Evolutionary conservation across 2,113 vertebrate species (phyloP), one percentile per base, ranked within the genome.

Genomic region (Thalassoma bifasciatum): DNA sequence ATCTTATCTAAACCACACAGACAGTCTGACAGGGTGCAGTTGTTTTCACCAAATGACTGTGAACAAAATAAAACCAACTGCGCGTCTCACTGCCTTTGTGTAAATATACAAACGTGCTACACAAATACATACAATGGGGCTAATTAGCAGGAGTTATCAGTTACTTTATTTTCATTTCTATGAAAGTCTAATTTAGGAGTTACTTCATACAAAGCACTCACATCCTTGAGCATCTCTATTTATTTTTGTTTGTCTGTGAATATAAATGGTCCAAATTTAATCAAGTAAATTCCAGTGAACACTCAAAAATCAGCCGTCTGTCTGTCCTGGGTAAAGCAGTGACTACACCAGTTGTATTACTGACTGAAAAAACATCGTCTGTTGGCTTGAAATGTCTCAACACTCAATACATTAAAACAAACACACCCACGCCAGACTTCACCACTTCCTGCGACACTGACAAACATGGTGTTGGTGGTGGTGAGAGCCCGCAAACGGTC

Each of bases 391-490:
- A 38, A 46, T 50, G 49, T 42, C 36, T 47, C 26, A 46, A 26
- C 62, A 52, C n/a, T 6, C 22, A 9, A 1, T 62, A 16, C 4
- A 47, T 74, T 5, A 52, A 73, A 72, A 56, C 52, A 77, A 56
- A 77, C 42, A 30, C 30, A 67, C 42, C 42, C 46, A 34, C 5
- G 16, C 22, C 5, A 66, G 65, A 75, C 62, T 53, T 61, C 44
- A 76, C 40, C 42, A 74, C 62, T 79, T 78, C 81, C 83, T 68
- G 67, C 13, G 40, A 24, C 8, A 51, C 57, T 44, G 13, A 34
- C 8, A 9, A 49, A 52, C 17, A 38, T 13, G 1, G 34, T 47
- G 59, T 37, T 44, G 23, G 19, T 19, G 30, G 9, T 3, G 2
- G 6, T 17, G 63, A 70, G 37, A 67, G 46, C 54, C 56, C n/a